A percentile compares a stretch with the other conserved stretches of the same genome.
Conservation (phyloP, 2,888 invertebrate species). For the Aplocera efformata region DNA sequence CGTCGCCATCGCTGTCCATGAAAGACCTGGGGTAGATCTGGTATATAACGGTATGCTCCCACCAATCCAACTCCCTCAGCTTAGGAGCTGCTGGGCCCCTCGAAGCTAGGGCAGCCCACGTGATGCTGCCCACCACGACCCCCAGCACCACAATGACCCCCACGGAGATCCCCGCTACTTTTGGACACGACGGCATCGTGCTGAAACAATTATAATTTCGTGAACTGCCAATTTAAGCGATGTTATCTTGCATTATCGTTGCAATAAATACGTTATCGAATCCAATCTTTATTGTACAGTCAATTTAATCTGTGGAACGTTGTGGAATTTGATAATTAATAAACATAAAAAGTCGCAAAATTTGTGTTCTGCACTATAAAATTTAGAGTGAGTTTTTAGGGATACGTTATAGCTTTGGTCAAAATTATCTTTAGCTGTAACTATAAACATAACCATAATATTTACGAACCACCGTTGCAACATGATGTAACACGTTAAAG, state of each 20-base stretch:
- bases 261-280: conserved; percentile 13
- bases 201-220: conserved; percentile 1
- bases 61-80: conserved; percentile 82
- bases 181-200: conserved; percentile 31
- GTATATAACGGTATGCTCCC: conserved; percentile 88
- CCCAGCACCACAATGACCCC: conserved; percentile 37
- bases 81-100: conserved; percentile 29
- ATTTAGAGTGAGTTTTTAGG: no score
- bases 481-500: no score
- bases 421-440: no score
- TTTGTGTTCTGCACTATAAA: no score
- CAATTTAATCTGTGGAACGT: conserved; percentile 1
- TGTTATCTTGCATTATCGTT: conserved; percentile 21
- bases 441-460: no score
- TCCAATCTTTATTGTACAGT: conserved; percentile 3
- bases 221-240: conserved; percentile 26
- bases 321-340: background rate
- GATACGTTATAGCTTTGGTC: no score
- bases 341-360: no score
- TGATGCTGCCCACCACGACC: conserved; percentile 36
- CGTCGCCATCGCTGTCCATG: conserved; percentile 89
- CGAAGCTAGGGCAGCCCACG: conserved; percentile 43
- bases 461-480: no score
- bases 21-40: conserved; percentile 92
- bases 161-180: conserved; percentile 28